Evolutionary conservation across 2,113 vertebrate species (phyloP), one percentile per base, ranked within the genome.

Genomic region (Daphoenositta chrysoptera): DNA sequence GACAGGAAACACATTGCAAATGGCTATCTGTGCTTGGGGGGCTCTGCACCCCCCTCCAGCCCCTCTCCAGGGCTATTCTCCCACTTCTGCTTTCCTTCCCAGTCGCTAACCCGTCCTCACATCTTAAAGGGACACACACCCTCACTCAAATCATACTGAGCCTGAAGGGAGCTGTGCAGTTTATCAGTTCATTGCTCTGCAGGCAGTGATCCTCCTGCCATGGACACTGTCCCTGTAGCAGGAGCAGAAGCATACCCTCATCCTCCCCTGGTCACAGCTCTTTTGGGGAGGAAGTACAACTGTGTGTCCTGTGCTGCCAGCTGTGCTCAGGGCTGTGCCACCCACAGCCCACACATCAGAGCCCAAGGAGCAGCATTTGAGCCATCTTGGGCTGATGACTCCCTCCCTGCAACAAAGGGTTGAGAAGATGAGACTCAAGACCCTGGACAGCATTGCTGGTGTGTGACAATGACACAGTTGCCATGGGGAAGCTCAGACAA

Each of bases 1-100:
- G 77, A 97, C 97, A 91, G 97, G 98, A 98, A 98, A 97, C 97
- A 98, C 96, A 98, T 97, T 97, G 97, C 93, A 81, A 96, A 96
- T 39, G 80, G 89, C 93, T 63, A 81, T 90, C 22, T 86, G 89
- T 72, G 89, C 73, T 35, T 3, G 0, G 35, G 83, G 97, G 97
- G 97, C 92, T 92, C 92, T 21, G 60, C 83, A 94, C 17, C 58
- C 66, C 26, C 13, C 89, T 83, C 71, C 23, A 7, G 89, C 65
- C 78, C 64, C 90, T 83, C 15, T 91, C 89, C 75, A 90, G 54
- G 35, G 51, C 87, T 91, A 76, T 42, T 78, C 14, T 97, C 86
- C 96, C 96, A 98, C 97, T 98, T 98, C 98, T 98, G 97, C 97
- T 98, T 98, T 97, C 81, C 76, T 45, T 68, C 51, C 51, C 22